Evolutionary conservation across 2,113 vertebrate species (phyloP), one percentile per base, ranked within the genome.

Genomic region (Danio rerio): DNA sequence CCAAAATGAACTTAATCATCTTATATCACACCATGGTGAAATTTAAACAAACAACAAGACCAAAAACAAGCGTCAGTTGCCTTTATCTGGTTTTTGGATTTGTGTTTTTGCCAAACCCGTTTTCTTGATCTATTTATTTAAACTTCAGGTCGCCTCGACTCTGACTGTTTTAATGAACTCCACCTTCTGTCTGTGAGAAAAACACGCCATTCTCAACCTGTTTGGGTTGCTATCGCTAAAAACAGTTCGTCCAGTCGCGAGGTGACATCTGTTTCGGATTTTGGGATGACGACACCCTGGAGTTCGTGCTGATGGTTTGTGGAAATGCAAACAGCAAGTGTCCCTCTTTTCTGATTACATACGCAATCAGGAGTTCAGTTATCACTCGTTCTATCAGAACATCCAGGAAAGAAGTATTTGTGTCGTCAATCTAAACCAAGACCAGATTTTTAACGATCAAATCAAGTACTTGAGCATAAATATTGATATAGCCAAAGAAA

Each of bases 231-330:
- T 77, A 59, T 85, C 63, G 68, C 49, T 66, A 68, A 78, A 82
- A 84, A 45, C n/a, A 71, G 18, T 58, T 70, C 42, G 50, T 77
- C 50, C 70, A 80, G 75, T 77, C 83, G 58, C 12, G 62, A 86
- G 74, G 18, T 70, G 84, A 84, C 85, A 88, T 87, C 85, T 88
- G 85, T 73, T 87, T 81, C 49, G 70, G 61, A 81, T 86, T 61
- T 55, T 72, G 20, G 74, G 62, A 52, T 58, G 75, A 76, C 56
- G 31, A 55, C 21, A 73, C 63, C 18, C 73, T n/a, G 61, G 18
- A 77, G 65, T 78, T 80, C 69, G 82, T 13, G 45, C 42, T n/a
- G 55, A 77, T 61, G 74, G 71, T 69, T 66, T 72, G 76, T 11
- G 11, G 15, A 80, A 78, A 63, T n/a, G n/a, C 81, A 83, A 82